Evolutionary conservation across 2,797 vertebrate species (phyloP), one percentile per base, ranked within the genome.

Genomic region (Orientallactaga sibirica): DNA sequence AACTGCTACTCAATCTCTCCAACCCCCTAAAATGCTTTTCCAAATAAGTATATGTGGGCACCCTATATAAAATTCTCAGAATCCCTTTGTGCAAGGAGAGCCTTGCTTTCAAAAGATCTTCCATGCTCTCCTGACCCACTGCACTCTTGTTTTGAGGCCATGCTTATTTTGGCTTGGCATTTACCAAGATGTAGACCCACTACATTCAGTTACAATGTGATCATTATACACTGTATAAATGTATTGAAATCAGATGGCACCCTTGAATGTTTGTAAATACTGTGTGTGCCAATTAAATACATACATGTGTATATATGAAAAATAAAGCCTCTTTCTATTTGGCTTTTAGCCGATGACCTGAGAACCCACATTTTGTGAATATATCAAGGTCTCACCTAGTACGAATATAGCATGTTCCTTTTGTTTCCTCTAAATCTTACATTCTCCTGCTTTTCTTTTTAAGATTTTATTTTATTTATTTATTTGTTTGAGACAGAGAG

Each of bases 151-250:
- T 85, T 58, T 58, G 37, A 58, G 24, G 27, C 15, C 19, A 25
- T 55, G 52, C 58, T 84, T 58, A 12, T 15, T 48, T 37, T 18
- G 9, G n/a, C 9, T 85, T 71, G 37, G 25, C 52, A 85, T 19
- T 37, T 85, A 58, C 15, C 15, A 73, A 73, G n/a, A 5, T 27
- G 5, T 27, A 24, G 27, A 85, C n/a, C 15, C 9, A 14, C 5
- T 41, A 15, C 2, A 2, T 61, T 61, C 16, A 16, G 52, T 61
- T 3, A 12, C 41, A n/a, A 66, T 52, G 12, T 33, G 41, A 79
- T 64, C 2, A 27, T 68, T 48, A 3, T 11, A 67, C 2, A 27
- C 19, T 64, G 7, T n/a, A 24, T 16, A n/a, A 0, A 3, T n/a
- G 2, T 61, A 48, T 48, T 78, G 29, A 58, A 20, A 75, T 52